A percentile compares a stretch with the other conserved stretches of the same genome.
Conservation (phyloP, 2,113 vertebrate genomes). For the Rafetus swinhoei region DNA sequence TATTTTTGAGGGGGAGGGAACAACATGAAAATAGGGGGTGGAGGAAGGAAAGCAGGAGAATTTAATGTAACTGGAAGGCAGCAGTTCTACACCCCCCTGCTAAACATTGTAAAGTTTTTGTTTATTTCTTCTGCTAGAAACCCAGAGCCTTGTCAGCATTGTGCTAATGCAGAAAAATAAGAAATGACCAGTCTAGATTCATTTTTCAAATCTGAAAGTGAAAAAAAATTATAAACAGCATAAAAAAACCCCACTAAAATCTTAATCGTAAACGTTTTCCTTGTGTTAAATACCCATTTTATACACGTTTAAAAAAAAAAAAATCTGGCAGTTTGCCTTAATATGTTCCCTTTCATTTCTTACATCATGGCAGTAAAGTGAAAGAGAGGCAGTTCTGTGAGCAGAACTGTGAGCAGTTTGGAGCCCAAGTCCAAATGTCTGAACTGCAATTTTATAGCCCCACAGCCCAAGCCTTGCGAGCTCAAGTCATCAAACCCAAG, state of each 20-base stretch:
- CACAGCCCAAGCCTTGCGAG: not conserved
- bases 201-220: not conserved
- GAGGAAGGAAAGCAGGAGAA: not conserved
- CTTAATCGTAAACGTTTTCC: no score
- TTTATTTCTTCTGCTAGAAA: not conserved
- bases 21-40: not conserved
- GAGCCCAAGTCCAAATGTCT: not conserved
- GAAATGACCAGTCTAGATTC: not conserved
- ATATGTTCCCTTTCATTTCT: not conserved
- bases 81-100: not conserved
- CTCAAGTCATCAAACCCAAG: not conserved
- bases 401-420: not conserved
- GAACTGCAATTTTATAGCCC: not conserved
- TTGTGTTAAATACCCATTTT: no score
- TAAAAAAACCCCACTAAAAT: no score
- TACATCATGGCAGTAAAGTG: not conserved
- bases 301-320: no score
- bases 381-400: not conserved
- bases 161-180: not conserved
- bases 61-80: not conserved
- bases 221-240: no score
- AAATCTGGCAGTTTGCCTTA: not conserved
- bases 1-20: not conserved
- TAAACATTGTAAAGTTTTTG: not conserved
- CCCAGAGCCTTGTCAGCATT: accelerated